These are phyloP conservation scores for Noctuana brunneofusca DNA, from an alignment of 2,888 invertebrate genomes.

Conservation along the genomic window DNA sequence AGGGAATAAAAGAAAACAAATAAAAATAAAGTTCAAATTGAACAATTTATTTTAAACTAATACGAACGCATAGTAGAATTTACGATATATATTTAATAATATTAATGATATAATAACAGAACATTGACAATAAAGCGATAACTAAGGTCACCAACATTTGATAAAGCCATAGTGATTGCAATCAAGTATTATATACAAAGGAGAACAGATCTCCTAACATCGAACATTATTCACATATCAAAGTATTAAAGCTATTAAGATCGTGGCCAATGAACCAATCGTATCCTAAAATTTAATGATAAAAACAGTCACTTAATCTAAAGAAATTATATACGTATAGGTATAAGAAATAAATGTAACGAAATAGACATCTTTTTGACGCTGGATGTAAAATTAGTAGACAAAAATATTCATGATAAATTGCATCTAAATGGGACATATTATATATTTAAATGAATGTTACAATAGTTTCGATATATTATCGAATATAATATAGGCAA, in stretches of 20 bases:
- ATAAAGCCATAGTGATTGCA: slow-evolving; percentile 73
- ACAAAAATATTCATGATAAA: background rate
- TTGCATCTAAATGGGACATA: background rate
- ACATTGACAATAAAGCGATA: slow-evolving; percentile 77
- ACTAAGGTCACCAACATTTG: slow-evolving; percentile 75
- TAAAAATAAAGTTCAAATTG: slow-evolving; percentile 57
- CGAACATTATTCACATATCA: slow-evolving; percentile 57
- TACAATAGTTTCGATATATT: too few relatives aligned
- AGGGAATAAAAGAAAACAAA: slow-evolving; percentile 40
- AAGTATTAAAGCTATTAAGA: slow-evolving; percentile 76
- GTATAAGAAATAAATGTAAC: background rate
- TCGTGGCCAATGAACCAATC: slow-evolving; percentile 74
- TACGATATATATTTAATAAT: slow-evolving; percentile 78
- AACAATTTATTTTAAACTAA: slow-evolving; percentile 82
- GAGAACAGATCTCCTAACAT: slow-evolving; percentile 49
- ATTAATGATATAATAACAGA: slow-evolving; percentile 78
- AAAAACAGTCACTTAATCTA: slow-evolving; percentile 25
- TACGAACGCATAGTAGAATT: slow-evolving; percentile 81
- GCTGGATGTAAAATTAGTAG: background rate
- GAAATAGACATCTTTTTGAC: background rate
- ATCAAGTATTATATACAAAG: slow-evolving; percentile 59
- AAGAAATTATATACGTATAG: slow-evolving; percentile 1
- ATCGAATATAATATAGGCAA: background rate
- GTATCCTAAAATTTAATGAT: slow-evolving; percentile 53
- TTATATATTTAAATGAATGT: too few relatives aligned